Evolutionary conservation across 1,140 invertebrate species (phyloP).

Genomic region (Lineus longissimus): DNA sequence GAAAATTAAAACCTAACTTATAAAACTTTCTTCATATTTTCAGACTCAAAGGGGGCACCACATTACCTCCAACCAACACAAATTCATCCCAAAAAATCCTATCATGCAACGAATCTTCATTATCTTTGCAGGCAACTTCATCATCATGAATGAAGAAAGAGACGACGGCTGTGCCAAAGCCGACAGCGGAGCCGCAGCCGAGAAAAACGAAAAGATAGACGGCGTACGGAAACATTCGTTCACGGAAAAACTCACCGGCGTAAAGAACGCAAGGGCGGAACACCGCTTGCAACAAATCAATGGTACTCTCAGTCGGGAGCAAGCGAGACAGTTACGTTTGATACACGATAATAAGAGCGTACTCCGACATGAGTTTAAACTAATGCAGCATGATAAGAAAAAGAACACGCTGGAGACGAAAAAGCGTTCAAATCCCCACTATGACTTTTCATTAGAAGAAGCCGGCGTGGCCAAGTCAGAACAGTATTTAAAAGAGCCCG

Average conservation of each 20-base stretch:
- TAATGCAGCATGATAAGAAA: constrained; percentile 42
- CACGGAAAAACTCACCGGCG: constrained; percentile 37
- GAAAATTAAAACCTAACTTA: no score
- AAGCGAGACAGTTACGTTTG: constrained; percentile 27
- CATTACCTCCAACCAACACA: no score
- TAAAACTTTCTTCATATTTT: no score
- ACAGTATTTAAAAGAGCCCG: constrained; percentile 32
- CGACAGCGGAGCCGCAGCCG: constrained; percentile 28
- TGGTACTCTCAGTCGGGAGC: constrained; percentile 29
- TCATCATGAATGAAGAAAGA: constrained; percentile 46
- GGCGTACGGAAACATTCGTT: constrained; percentile 23
- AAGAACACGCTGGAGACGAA: constrained; percentile 34
- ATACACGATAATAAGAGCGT: constrained; percentile 33
- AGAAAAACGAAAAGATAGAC: constrained; percentile 16
- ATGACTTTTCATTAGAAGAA: constrained; percentile 41
- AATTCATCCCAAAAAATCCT: no score
- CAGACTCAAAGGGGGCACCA: no score
- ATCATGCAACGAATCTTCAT: no score
- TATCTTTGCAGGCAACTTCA: constrained; percentile 39
- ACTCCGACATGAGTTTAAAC: constrained; percentile 39
- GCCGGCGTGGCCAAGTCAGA: constrained; percentile 32
- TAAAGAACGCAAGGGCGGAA: constrained; percentile 45
- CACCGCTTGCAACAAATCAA: constrained; percentile 30
- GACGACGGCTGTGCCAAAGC: constrained; percentile 36
- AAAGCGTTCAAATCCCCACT: constrained; percentile 32